phyloP scores from a whole-genome alignment of 2,888 invertebrate species.

The Cephus spinipes region DNA sequence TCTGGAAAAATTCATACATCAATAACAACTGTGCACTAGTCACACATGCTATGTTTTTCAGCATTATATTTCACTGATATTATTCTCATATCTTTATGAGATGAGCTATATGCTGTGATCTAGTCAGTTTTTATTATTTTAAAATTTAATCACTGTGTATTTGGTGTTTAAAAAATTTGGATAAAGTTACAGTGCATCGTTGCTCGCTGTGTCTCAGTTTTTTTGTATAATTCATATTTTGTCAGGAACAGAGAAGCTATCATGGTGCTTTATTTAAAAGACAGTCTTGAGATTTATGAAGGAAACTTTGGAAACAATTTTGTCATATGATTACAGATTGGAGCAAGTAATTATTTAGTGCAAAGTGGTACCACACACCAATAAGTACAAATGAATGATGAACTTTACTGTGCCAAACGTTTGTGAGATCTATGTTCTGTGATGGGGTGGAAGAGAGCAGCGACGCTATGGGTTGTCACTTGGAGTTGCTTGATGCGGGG shows the following conservation, averaged over 20 bases:
- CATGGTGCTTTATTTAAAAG: neutral
- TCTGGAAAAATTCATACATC: neutral
- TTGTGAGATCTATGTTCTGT: conserved; percentile 42
- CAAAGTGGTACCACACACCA: neutral
- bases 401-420: conserved; percentile 26
- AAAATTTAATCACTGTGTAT: neutral
- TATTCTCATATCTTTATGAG: neutral
- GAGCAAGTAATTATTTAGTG: neutral
- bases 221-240: neutral
- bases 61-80: neutral
- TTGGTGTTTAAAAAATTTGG: neutral
- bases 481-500: conserved; percentile 62
- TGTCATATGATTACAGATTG: neutral
- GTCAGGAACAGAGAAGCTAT: neutral
- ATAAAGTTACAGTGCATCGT: neutral
- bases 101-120: neutral
- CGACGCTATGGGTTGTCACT: conserved; percentile 57
- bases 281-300: neutral
- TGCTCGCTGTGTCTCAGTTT: neutral
- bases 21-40: neutral
- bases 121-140: neutral
- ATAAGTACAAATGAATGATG: conserved; percentile 29
- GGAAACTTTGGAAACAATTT: neutral
- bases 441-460: conserved; percentile 59
- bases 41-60: neutral